Conservation (phyloP, 1,140 invertebrate species). For the Ditylenchus dipsaci region DNA sequence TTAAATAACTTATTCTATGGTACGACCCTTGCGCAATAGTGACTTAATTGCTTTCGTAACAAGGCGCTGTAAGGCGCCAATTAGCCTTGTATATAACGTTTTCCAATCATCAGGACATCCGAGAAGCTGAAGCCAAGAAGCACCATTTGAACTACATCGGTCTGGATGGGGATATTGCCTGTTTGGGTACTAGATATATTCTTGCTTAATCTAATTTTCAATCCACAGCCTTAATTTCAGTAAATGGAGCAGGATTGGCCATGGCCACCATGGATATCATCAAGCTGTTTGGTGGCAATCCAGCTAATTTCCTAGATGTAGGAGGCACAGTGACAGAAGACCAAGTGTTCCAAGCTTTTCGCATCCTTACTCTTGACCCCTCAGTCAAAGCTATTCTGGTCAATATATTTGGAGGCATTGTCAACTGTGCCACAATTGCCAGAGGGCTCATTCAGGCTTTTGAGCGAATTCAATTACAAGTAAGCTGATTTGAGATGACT, state of each 20-base stretch:
- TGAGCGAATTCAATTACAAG: constrained; percentile 72
- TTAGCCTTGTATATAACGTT: too few relatives aligned
- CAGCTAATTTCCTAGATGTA: constrained; percentile 64
- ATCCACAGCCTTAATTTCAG: constrained; percentile 52
- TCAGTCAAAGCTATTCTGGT: constrained; percentile 87
- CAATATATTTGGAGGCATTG: constrained; percentile 98
- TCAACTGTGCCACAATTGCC: constrained; percentile 93
- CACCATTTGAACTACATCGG: constrained; percentile 91
- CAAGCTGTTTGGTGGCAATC: constrained; percentile 61
- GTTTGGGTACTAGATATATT: constrained; percentile 62
- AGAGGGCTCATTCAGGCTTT: constrained; percentile 86
- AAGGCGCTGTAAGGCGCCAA: too few relatives aligned
- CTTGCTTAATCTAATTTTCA: neutral
- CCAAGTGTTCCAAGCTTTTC: constrained; percentile 73
- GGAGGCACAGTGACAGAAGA: constrained; percentile 67
- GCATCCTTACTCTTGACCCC: constrained; percentile 49
- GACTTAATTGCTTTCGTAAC: too few relatives aligned
- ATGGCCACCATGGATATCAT: constrained; percentile 65
- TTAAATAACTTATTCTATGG: too few relatives aligned
- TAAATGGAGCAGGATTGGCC: constrained; percentile 65
- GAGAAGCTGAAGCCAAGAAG: constrained; percentile 82
- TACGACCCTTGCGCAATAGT: too few relatives aligned
- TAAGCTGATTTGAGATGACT: too few relatives aligned
- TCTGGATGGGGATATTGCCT: constrained; percentile 96
- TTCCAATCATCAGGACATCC: constrained; percentile 67